Percentiles rank a stretch among this genome's conserved stretches.
phyloP scores from a whole-genome alignment of 2,888 invertebrate species.

The Trichopoda pennipes region DNA sequence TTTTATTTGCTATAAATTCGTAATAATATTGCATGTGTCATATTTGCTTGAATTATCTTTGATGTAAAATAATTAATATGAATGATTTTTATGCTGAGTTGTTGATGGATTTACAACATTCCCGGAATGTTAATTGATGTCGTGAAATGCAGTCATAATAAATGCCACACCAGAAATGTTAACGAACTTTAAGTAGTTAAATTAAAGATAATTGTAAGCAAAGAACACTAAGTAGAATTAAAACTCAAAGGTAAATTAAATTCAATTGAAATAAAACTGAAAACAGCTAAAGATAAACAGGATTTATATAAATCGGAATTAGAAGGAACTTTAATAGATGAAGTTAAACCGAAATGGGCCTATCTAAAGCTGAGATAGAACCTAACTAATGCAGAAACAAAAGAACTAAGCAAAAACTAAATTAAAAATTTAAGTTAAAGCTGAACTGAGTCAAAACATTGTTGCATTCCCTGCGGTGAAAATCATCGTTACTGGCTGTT shows the following conservation, averaged over 20 bases:
- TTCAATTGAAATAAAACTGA: too few relatives aligned
- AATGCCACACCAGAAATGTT: conserved; percentile 31
- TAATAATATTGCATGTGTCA: conserved; percentile 21
- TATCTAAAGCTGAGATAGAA: background rate
- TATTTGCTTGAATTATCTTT: conserved; percentile 38
- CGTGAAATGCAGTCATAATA: conserved; percentile 52
- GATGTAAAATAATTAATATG: conserved; percentile 60
- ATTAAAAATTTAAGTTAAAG: too few relatives aligned
- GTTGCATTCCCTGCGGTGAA: too few relatives aligned
- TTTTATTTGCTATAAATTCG: background rate
- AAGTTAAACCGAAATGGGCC: background rate
- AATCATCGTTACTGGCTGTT: too few relatives aligned
- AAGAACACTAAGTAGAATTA: too few relatives aligned
- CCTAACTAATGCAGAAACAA: too few relatives aligned
- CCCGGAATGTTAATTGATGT: conserved; percentile 57
- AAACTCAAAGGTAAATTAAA: too few relatives aligned
- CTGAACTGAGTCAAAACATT: background rate
- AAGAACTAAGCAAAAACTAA: too few relatives aligned
- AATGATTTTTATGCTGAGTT: conserved; percentile 56
- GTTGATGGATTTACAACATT: conserved; percentile 58
- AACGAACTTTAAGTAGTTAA: too few relatives aligned
- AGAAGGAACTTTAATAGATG: background rate
- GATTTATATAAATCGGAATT: background rate
- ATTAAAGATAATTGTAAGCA: too few relatives aligned
- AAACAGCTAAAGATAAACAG: too few relatives aligned